phyloP scores from a whole-genome alignment of 2,888 invertebrate genomes.

The Drosophila eohydei region DNA sequence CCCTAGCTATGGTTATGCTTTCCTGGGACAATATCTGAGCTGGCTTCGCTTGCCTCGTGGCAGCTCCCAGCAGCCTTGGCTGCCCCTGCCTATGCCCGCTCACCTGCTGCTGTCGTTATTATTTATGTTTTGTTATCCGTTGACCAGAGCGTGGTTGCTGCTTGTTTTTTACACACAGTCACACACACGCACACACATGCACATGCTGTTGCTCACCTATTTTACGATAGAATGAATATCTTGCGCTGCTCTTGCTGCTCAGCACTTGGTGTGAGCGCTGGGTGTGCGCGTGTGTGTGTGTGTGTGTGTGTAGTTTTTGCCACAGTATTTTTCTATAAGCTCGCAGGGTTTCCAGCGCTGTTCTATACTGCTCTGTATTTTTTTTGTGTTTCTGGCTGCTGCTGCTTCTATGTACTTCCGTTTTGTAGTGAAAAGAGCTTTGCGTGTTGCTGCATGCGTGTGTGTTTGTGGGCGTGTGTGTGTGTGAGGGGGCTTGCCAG shows the following conservation, averaged over 20 bases:
- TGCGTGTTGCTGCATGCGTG: slow-evolving; percentile 71
- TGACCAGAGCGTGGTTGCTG: slow-evolving; percentile 77
- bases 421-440: slow-evolving; percentile 80
- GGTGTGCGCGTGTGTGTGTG: slow-evolving; percentile 9
- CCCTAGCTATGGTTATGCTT: slow-evolving; percentile 25
- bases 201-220: slow-evolving; percentile 71
- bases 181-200: slow-evolving; percentile 28
- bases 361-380: slow-evolving; percentile 42
- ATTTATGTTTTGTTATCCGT: slow-evolving; percentile 83
- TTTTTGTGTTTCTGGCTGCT: slow-evolving; percentile 60
- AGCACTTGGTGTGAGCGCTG: slow-evolving; percentile 10
- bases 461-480: slow-evolving; percentile 39
- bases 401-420: slow-evolving; percentile 73
- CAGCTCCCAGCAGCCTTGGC: slow-evolving; percentile 53
- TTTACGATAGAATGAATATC: slow-evolving; percentile 80
- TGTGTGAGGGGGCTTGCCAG: slow-evolving; percentile 56
- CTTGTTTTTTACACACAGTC: slow-evolving; percentile 62
- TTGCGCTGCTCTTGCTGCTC: slow-evolving; percentile 40
- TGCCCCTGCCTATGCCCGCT: slow-evolving; percentile 15
- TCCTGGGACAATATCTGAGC: slow-evolving; percentile 33
- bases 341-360: slow-evolving; percentile 60
- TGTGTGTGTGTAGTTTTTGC: slow-evolving; percentile 65
- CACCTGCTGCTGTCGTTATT: slow-evolving; percentile 71
- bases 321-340: slow-evolving; percentile 76
- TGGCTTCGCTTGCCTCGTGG: slow-evolving; percentile 20